These are phyloP conservation scores for Etheostoma cragini DNA, from an alignment of 2,113 vertebrate species.

Conservation along the genomic window DNA sequence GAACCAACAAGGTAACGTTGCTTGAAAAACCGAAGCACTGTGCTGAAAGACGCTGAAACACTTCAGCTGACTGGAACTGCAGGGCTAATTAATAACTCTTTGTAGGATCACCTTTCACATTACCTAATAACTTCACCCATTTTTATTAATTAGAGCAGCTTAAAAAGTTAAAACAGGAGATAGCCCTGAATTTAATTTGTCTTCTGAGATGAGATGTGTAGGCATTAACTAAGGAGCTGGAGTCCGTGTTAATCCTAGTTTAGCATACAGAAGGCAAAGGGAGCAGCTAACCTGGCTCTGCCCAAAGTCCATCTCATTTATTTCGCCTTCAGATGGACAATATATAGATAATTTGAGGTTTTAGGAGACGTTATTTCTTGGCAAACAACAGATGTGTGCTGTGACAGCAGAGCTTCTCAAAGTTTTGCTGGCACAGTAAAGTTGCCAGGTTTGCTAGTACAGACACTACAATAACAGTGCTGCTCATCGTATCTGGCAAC, in stretches of 20 bases:
- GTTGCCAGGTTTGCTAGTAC: not conserved
- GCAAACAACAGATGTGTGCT: not conserved
- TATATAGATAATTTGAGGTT: not conserved
- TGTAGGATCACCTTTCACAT: not conserved
- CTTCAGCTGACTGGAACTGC: conserved; percentile 8
- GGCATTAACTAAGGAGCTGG: not conserved
- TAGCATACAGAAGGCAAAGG: not conserved
- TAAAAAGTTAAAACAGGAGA: not conserved
- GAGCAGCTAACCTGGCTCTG: not conserved
- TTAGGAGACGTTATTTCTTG: not conserved
- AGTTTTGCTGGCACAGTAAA: not conserved
- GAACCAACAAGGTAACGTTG: conserved; percentile 26
- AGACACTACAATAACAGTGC: not conserved
- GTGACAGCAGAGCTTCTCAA: not conserved
- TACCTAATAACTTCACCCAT: conserved; percentile 5
- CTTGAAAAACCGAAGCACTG: conserved; percentile 18
- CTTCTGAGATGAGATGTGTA: not conserved
- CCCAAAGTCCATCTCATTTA: not conserved
- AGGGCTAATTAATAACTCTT: not conserved
- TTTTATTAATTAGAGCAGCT: conserved; percentile 4
- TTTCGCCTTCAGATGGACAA: not conserved
- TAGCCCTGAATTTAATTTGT: not conserved
- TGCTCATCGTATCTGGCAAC: not conserved
- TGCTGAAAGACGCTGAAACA: conserved; percentile 13
- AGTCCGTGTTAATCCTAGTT: not conserved